Evolutionary conservation across 2,113 vertebrate species (phyloP).

Genomic region (Ginglymostoma cirratum): DNA sequence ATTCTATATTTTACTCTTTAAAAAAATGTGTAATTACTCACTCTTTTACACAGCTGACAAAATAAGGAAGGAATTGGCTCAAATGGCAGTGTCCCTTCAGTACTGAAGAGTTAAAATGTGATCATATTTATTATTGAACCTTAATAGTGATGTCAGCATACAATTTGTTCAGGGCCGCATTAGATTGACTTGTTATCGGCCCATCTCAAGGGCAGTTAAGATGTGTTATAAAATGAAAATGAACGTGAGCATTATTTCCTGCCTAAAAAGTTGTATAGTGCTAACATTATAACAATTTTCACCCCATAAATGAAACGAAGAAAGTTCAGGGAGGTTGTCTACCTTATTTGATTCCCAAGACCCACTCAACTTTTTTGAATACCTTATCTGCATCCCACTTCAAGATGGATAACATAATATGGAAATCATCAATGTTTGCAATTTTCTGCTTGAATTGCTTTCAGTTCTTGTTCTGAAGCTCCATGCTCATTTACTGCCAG

Average conservation of each 20-base stretch:
- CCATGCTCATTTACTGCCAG: background rate
- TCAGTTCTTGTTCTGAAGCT: slow-evolving; percentile 21
- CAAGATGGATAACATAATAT: background rate
- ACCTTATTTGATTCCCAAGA: background rate
- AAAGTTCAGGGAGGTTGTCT: background rate
- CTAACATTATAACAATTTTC: background rate
- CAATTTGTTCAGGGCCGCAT: background rate
- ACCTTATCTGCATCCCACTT: background rate
- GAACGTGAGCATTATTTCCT: background rate
- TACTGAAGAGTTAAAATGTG: background rate
- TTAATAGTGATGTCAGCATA: background rate
- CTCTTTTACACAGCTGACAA: background rate
- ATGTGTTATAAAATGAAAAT: background rate
- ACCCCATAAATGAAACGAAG: background rate
- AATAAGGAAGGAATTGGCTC: background rate
- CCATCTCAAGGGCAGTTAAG: background rate
- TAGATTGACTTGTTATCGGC: background rate
- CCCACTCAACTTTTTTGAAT: background rate
- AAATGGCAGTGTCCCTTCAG: background rate
- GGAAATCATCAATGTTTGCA: background rate
- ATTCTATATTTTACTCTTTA: background rate
- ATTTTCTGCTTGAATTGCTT: background rate
- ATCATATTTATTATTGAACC: background rate
- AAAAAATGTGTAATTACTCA: background rate
- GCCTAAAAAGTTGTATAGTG: background rate